Evolutionary conservation across 2,888 invertebrate genomes (phyloP).

Genomic region (Dione vanillae): DNA sequence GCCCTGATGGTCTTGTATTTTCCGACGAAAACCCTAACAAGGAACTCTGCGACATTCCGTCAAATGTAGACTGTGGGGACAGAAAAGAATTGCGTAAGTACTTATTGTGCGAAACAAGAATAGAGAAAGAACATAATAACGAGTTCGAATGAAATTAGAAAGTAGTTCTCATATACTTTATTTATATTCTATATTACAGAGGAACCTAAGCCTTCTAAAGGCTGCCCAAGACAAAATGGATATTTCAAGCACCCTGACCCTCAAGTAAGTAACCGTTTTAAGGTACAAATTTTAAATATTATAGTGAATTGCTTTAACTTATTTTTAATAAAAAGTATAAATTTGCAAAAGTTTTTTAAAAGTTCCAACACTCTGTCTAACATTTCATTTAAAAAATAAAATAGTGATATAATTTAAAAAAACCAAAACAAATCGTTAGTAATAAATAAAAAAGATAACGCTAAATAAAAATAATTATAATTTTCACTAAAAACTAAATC

Average conservation of each 20-base stretch:
- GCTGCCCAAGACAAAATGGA: slow-evolving; percentile 91
- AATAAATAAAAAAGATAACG: too few relatives aligned
- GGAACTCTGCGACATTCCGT: slow-evolving; percentile 90
- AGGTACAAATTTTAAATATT: too few relatives aligned
- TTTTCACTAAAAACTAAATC: neutral
- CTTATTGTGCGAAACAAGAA: neutral
- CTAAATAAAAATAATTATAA: neutral
- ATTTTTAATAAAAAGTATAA: too few relatives aligned
- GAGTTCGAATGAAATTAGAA: neutral
- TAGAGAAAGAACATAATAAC: neutral
- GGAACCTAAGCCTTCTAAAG: slow-evolving; percentile 88
- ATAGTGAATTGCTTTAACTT: too few relatives aligned
- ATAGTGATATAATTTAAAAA: too few relatives aligned
- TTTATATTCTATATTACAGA: slow-evolving; percentile 74
- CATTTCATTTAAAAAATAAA: too few relatives aligned
- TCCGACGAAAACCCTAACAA: slow-evolving; percentile 88
- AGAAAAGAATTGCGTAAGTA: slow-evolving; percentile 90
- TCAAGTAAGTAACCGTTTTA: slow-evolving; percentile 59
- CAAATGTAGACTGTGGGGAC: slow-evolving; percentile 91
- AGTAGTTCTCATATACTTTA: neutral
- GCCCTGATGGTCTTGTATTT: slow-evolving; percentile 92
- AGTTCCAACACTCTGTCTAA: too few relatives aligned
- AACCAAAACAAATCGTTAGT: too few relatives aligned
- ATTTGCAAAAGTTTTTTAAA: too few relatives aligned
- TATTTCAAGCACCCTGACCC: slow-evolving; percentile 91